Evolutionary conservation across 2,888 invertebrate species (phyloP), one percentile per base, ranked within the genome.

Genomic region (Pycnomerus fuliginosus): DNA sequence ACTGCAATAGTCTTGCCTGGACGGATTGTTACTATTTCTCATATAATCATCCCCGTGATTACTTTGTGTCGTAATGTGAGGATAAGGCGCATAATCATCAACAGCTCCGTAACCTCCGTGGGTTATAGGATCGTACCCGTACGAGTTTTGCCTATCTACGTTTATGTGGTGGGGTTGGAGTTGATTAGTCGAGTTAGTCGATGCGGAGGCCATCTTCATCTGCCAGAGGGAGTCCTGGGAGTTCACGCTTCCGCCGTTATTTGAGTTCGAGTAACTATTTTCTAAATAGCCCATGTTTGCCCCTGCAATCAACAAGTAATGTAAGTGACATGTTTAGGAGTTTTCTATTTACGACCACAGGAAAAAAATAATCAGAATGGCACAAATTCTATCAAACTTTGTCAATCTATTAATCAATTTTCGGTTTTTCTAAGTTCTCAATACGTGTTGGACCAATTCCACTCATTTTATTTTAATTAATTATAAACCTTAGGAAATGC

Each of bases 141-240:
- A 85, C 45, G 82, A 81, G 31, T 56, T 57, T 66, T 83, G 83
- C 37, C 82, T 74, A 57, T 84, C 84, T 43, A 82, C 76, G 62
- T 80, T 79, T 65, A 80, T 76, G 53, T 78, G 77, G 44, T 79
- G 76, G 44, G 77, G 77, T 38, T 68, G 70, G 49, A 78, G 67
- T 48, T 77, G 74, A 65, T 81, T 83, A 37, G 81, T 83, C 36
- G 82, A 83, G 56, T 81, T 81, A 61, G 83, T 84, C 7, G 80
- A 78, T 2, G 79, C 80, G n/a, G 86, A 87, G 1, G 87, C 87
- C 81, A 87, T 87, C 74, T 93, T 93, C 81, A 92, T 87, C 74
- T 92, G 92, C 93, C 94, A 92, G 63, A 94, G 74, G 23, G 93
- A 93, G 71, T 93, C 92, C 72, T 93, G 93, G 2, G 92, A 93